Evolutionary conservation across 2,888 invertebrate genomes (phyloP), one percentile per base, ranked within the genome.

Genomic region (Orchesellides sinensis): DNA sequence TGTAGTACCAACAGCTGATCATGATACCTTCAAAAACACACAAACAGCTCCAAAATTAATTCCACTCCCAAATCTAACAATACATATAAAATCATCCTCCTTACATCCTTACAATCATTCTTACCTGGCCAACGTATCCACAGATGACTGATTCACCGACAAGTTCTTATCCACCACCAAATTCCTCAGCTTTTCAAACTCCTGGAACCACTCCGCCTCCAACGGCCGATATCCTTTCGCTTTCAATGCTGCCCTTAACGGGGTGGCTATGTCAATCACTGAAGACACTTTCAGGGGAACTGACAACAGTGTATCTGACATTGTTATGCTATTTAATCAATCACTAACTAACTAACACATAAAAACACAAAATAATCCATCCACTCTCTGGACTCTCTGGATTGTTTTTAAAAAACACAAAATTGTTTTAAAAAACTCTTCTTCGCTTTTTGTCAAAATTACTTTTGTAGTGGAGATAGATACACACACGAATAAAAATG

Each of bases 1-100:
- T 98, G 98, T 89, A 99, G 92, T 4, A 96, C 94, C 87, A 93
- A 94, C 80, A 99, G 92, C 90, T 99, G 98, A 92, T 99, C 99
- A 92, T 98, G 97, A 91, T 99, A 99, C 89, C 99, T 98, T 90
- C 61, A 61, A n/a, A n/a, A 54, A 61, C 25, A 25, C 8, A 25
- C 8, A 14, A 56, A 56, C 6, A 56, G 4, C 4, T 47, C 17
- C 5, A n/a, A n/a, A n/a, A n/a, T n/a, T n/a, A n/a, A n/a, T n/a
- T n/a, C n/a, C n/a, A n/a, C n/a, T n/a, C n/a, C n/a, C n/a, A n/a
- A n/a, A n/a, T n/a, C n/a, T n/a, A n/a, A n/a, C n/a, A n/a, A 6
- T n/a, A 47, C n/a, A 4, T 47, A 47, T n/a, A 32, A 17, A 29
- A 63, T 29, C 4, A 35, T 21, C 19, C 17, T 54, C 2, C 27